These are phyloP conservation scores for Eurois occulta DNA, from an alignment of 2,888 invertebrate genomes.

Conservation along the genomic window DNA sequence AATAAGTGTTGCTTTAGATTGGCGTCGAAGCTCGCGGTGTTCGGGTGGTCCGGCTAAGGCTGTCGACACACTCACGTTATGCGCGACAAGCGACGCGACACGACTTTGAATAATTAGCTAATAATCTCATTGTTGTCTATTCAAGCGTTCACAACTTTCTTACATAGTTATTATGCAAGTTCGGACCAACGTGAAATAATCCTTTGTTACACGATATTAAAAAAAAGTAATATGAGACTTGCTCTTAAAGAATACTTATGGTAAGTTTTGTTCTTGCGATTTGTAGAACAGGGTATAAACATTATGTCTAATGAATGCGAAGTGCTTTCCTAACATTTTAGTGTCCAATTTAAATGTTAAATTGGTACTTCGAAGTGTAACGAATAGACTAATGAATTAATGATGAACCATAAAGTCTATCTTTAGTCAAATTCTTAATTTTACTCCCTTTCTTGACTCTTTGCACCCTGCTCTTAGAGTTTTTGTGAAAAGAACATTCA, in stretches of 20 bases:
- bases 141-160: slow-evolving; percentile 67
- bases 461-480: background rate
- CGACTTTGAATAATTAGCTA: slow-evolving; percentile 71
- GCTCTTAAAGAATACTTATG: slow-evolving; percentile 54
- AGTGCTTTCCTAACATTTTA: slow-evolving; percentile 56
- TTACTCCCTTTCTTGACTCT: slow-evolving; percentile 22
- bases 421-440: slow-evolving; percentile 32
- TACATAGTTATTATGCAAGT: slow-evolving; percentile 66
- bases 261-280: slow-evolving; percentile 57
- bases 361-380: slow-evolving; percentile 45
- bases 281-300: slow-evolving; percentile 56
- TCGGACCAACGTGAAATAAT: slow-evolving; percentile 54
- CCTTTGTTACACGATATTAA: slow-evolving; percentile 64
- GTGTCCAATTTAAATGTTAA: slow-evolving; percentile 56
- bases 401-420: slow-evolving; percentile 45
- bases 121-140: slow-evolving; percentile 71
- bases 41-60: slow-evolving; percentile 69
- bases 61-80: slow-evolving; percentile 61
- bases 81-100: slow-evolving; percentile 64
- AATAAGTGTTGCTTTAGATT: slow-evolving; percentile 72
- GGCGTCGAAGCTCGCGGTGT: slow-evolving; percentile 57
- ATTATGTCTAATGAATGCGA: slow-evolving; percentile 56
- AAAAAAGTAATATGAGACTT: slow-evolving; percentile 56
- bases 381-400: slow-evolving; percentile 49
- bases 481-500: slow-evolving; percentile 15